Conservation (phyloP, 2,888 invertebrate species). For the Arctia plantaginis region DNA sequence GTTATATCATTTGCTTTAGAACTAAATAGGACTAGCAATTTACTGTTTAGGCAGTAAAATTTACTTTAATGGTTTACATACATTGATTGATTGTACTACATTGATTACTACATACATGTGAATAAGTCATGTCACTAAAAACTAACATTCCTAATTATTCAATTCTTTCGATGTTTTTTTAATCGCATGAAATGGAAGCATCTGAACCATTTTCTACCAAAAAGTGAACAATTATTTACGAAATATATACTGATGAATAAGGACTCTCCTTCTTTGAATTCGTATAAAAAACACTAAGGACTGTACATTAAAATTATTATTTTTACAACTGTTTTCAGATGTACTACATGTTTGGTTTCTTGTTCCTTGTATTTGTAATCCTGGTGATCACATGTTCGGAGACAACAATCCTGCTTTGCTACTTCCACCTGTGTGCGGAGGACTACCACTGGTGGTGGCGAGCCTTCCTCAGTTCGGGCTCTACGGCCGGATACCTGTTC, state of each 20-base stretch:
- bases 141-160: neutral
- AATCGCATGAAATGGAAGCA: no score
- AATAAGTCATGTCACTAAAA: neutral
- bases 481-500: conserved; percentile 98
- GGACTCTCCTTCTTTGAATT: no score
- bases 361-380: conserved; percentile 98
- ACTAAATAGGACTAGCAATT: no score
- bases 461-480: conserved; percentile 98
- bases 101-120: no score
- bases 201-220: no score
- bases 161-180: no score
- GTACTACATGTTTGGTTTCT: conserved; percentile 99
- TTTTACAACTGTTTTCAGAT: conserved; percentile 87
- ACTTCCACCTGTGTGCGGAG: conserved; percentile 99
- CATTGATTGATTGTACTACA: no score
- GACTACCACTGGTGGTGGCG: conserved; percentile 99
- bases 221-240: no score
- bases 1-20: no score
- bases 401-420: conserved; percentile 99
- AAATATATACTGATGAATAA: no score
- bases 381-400: conserved; percentile 99
- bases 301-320: neutral
- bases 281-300: neutral
- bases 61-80: neutral
- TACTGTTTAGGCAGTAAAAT: neutral